Evolutionary conservation across 2,797 vertebrate species (phyloP).

Genomic region (Gouania willdenowi): DNA sequence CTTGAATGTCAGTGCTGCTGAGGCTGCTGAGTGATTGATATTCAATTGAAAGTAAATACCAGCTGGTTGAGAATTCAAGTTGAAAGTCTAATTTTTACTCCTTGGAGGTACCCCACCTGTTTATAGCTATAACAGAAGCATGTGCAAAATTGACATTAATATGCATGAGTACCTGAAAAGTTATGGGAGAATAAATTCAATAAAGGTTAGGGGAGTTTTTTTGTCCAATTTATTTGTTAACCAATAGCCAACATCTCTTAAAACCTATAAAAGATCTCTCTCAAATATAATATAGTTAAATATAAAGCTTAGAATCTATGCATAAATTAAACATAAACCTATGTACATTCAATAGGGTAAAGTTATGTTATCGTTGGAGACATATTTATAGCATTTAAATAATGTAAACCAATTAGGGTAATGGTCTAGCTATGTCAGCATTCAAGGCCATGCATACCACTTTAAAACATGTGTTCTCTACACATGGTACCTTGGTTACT

Average conservation of each 20-base stretch:
- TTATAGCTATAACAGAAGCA: conserved; percentile 10
- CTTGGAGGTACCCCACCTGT: not conserved
- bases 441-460: conserved; percentile 13
- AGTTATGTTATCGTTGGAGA: conserved; percentile 10
- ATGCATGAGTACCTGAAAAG: not conserved
- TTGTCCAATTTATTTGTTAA: conserved; percentile 35
- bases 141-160: conserved; percentile 1
- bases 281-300: conserved; percentile 45
- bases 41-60: conserved; percentile 11
- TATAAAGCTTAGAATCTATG: conserved; percentile 36
- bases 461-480: conserved; percentile 22
- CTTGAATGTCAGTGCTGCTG: too few species aligned
- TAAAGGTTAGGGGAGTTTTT: too few species aligned
- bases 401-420: too few species aligned
- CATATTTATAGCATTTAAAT: conserved; percentile 24
- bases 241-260: conserved; percentile 9
- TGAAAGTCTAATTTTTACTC: not conserved
- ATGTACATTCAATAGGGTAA: conserved; percentile 43
- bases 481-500: conserved; percentile 60
- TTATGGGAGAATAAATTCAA: conserved; percentile 25
- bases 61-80: conserved; percentile 1
- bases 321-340: conserved; percentile 68
- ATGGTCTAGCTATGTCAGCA: too few species aligned
- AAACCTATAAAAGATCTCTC: conserved; percentile 17
- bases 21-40: conserved; percentile 13